Conservation (phyloP, 2,113 vertebrate genomes). For the Limnothrissa miodon region DNA sequence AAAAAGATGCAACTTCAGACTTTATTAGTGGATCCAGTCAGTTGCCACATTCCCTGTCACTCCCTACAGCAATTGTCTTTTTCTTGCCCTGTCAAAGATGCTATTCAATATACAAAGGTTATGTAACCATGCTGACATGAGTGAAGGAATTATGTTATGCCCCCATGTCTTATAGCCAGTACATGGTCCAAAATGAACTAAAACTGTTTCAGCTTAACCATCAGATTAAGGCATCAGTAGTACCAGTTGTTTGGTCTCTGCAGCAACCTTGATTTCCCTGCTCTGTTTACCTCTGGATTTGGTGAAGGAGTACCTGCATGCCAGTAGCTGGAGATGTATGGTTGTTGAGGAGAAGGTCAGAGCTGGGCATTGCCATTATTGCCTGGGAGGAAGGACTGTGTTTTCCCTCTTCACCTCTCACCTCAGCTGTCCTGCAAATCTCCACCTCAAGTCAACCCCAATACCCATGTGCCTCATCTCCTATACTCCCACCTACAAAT, state of each 20-base stretch:
- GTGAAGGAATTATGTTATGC: neutral
- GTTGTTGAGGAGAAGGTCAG: slow-evolving; percentile 28
- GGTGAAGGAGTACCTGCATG: neutral
- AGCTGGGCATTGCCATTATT: slow-evolving; percentile 15
- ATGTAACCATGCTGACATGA: neutral
- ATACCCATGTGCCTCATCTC: neutral
- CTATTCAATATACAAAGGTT: neutral
- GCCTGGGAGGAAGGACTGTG: neutral
- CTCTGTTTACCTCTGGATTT: neutral
- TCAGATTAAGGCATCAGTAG: neutral
- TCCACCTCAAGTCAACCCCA: neutral
- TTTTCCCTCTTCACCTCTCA: slow-evolving; percentile 16
- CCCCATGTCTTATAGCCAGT: neutral
- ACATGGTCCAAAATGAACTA: neutral
- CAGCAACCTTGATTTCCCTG: neutral
- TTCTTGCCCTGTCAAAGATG: neutral
- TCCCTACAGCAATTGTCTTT: neutral
- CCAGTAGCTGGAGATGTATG: neutral
- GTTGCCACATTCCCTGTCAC: neutral
- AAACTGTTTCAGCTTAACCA: neutral
- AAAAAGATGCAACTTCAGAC: neutral
- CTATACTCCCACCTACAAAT: neutral
- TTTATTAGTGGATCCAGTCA: neutral
- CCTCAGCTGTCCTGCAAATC: slow-evolving; percentile 36
- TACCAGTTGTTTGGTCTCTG: neutral